phyloP scores from a whole-genome alignment of 2,888 invertebrate genomes.

The Sclerodermus sp. region DNA sequence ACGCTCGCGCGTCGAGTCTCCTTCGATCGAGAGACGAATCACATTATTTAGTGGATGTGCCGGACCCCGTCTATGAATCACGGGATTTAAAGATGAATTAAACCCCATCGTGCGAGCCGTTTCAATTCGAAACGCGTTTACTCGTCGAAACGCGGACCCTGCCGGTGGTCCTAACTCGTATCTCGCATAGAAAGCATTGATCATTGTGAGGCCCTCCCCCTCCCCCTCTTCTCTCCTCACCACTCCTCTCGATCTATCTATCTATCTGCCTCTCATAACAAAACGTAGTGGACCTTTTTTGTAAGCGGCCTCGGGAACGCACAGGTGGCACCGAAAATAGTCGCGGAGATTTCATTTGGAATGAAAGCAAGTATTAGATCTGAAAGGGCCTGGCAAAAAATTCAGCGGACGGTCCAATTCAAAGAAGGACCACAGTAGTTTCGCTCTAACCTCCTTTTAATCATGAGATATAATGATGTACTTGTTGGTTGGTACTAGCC shows the following conservation, averaged over 20 bases:
- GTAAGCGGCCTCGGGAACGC: conserved; percentile 42
- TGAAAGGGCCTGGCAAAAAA: conserved; percentile 1
- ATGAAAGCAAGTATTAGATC: too few relatives aligned
- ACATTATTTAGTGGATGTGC: conserved; percentile 15
- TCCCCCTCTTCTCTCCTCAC: conserved; percentile 13
- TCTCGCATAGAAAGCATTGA: conserved; percentile 38
- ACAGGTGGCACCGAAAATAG: conserved; percentile 47
- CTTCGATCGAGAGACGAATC: too few relatives aligned
- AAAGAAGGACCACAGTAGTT: conserved; percentile 5
- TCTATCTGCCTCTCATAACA: conserved; percentile 16
- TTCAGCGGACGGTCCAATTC: conserved; percentile 4
- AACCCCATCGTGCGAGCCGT: conserved; percentile 40
- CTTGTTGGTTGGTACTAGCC: conserved; percentile 28
- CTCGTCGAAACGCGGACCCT: conserved; percentile 34
- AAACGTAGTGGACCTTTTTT: conserved; percentile 41
- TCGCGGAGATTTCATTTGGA: too few relatives aligned
- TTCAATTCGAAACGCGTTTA: conserved; percentile 50
- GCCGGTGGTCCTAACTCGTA: conserved; percentile 47
- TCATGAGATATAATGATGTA: conserved; percentile 38
- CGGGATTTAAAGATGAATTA: conserved; percentile 51
- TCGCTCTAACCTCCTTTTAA: conserved; percentile 23
- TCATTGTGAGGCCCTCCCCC: conserved; percentile 40
- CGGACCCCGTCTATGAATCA: conserved; percentile 45
- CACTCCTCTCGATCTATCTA: conserved; percentile 10
- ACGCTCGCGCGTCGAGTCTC: too few relatives aligned